phyloP scores from a whole-genome alignment of 2,888 invertebrate genomes.

The Fragum fragum region DNA sequence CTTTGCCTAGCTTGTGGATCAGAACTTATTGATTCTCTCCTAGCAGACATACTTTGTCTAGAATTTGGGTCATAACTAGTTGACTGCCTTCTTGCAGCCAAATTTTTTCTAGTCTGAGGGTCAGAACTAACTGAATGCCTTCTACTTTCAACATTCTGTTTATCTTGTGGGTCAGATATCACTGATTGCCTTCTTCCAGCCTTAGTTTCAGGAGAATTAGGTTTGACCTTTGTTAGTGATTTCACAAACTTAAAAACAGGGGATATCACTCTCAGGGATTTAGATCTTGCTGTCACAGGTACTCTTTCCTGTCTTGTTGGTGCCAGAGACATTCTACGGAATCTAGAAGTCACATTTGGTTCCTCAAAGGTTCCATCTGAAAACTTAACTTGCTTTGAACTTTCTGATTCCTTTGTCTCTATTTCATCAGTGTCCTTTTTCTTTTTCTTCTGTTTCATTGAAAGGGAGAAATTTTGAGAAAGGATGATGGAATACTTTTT shows the following conservation, averaged over 20 bases:
- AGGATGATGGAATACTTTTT: too few relatives aligned
- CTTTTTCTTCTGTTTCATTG: constrained; percentile 17
- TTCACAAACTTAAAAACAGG: neutral
- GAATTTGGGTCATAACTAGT: neutral
- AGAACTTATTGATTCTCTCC: neutral
- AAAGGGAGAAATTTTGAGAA: neutral
- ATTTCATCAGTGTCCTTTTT: constrained; percentile 13
- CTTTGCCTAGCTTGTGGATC: neutral
- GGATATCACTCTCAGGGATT: neutral
- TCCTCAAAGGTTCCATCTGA: neutral
- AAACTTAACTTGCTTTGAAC: constrained; percentile 29
- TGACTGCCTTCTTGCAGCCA: neutral
- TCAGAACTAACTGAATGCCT: too few relatives aligned
- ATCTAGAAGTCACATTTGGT: neutral
- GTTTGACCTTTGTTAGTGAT: neutral
- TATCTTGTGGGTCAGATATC: neutral
- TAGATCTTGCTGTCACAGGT: neutral
- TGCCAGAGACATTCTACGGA: constrained; percentile 14
- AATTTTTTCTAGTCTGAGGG: neutral
- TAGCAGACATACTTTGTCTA: neutral
- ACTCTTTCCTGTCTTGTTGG: neutral
- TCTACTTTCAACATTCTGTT: too few relatives aligned
- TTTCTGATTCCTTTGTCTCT: neutral
- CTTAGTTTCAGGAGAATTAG: neutral
- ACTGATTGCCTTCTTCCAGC: neutral